Evolutionary conservation across 2,797 vertebrate genomes (phyloP).

Genomic region (Pseudochaenichthys georgianus): DNA sequence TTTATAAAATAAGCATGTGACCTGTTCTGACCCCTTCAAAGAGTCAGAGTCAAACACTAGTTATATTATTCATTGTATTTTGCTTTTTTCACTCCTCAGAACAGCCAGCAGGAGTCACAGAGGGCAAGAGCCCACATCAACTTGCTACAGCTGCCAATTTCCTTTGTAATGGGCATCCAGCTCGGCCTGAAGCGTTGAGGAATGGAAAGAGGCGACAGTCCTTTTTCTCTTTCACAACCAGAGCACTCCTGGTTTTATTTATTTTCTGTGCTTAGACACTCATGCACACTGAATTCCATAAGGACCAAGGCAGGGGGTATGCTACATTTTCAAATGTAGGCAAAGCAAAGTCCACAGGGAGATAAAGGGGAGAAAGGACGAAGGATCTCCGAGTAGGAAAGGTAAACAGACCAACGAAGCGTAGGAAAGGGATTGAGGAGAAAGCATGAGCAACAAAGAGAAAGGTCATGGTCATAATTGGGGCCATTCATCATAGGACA

Average conservation of each 20-base stretch:
- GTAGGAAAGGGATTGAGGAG: slow-evolving; percentile 17
- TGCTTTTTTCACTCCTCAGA: too few relatives aligned
- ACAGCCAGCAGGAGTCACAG: slow-evolving; percentile 9
- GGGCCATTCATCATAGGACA: slow-evolving; percentile 64
- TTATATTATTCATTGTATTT: too few relatives aligned
- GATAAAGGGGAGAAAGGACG: neutral
- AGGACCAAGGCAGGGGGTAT: too few relatives aligned
- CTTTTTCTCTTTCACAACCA: neutral
- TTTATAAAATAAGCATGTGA: too few relatives aligned
- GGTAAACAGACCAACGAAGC: slow-evolving; percentile 33
- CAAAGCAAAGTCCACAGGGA: neutral
- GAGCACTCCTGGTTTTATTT: neutral
- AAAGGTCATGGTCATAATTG: slow-evolving; percentile 70
- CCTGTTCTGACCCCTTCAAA: too few relatives aligned
- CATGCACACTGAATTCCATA: neutral
- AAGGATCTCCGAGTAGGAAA: neutral
- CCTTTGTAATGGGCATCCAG: slow-evolving; percentile 14
- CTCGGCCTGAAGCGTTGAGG: neutral
- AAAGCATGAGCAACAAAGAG: slow-evolving; percentile 44
- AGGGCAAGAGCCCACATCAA: slow-evolving; percentile 10
- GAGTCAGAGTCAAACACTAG: too few relatives aligned
- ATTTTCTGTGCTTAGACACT: neutral
- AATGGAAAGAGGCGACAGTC: slow-evolving; percentile 1
- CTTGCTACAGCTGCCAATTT: neutral
- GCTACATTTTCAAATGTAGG: too few relatives aligned